phyloP scores from a whole-genome alignment of 1,140 invertebrate species.

The Eupeodes corollae region DNA sequence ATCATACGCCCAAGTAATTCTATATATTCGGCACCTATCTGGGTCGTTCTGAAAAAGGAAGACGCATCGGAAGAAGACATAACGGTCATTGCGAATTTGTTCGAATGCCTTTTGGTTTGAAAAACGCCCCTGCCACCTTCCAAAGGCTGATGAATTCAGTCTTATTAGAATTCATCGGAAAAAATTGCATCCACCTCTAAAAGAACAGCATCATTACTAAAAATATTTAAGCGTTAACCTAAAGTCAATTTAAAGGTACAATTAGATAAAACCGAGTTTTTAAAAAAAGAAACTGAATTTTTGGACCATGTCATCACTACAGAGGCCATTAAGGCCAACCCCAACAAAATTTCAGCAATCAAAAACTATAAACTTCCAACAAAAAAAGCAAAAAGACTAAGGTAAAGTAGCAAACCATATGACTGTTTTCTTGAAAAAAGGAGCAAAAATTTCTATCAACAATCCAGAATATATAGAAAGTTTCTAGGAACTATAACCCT shows the following conservation, averaged over 20 bases:
- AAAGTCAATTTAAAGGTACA: slow-evolving; percentile 18
- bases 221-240: slow-evolving; percentile 30
- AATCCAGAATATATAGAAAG: slow-evolving; percentile 9
- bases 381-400: slow-evolving; percentile 12
- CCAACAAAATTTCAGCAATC: slow-evolving; percentile 14
- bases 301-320: slow-evolving; percentile 23
- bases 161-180: slow-evolving; percentile 17
- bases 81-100: no score
- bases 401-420: slow-evolving; percentile 9
- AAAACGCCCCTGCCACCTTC: slow-evolving; percentile 36
- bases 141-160: slow-evolving; percentile 36
- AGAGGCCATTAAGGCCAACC: slow-evolving; percentile 12
- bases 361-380: no score
- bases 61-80: no score
- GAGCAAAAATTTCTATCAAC: slow-evolving; percentile 11
- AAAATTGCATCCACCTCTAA: slow-evolving; percentile 15
- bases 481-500: no score
- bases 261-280: no score
- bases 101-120: no score
- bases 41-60: no score
- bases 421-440: slow-evolving; percentile 22
- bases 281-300: no score
- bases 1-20: no score
- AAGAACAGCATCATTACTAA: slow-evolving; percentile 20
- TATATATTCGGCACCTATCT: no score